Evolutionary conservation across 2,797 vertebrate genomes (phyloP), one percentile per base, ranked within the genome.

Genomic region (Syngnathus rostellatus): DNA sequence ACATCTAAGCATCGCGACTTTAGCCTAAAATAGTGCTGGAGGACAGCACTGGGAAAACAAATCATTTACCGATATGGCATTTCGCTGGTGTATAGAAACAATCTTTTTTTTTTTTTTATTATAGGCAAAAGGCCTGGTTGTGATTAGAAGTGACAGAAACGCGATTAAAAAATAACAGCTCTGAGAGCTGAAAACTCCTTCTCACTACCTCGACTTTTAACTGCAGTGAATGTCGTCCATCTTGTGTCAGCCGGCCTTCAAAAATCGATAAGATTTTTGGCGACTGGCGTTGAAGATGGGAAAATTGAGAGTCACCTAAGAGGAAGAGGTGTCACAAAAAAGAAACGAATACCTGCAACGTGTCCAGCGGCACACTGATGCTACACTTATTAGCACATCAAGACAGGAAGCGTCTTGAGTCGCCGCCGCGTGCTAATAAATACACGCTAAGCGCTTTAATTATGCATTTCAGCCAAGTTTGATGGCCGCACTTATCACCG

Each of bases 391-490:
- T 69, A 55, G 65, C 60, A 77, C 74, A 76, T 23, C 62, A 57
- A 78, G 64, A 72, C 61, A 69, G 40, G 48, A 53, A 70, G 46
- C 74, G 72, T 65, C 60, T 66, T 66, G 62, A 67, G 50, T 79
- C 77, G 72, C 79, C 66, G 76, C 76, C 73, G 74, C 70, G 74
- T 79, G 67, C 75, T 79, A 73, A 78, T 77, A 19, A 71, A 84
- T 81, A 67, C 45, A 81, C 77, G 72, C 74, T 58, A 68, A 73
- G 63, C 39, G 38, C 65, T 75, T 82, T 80, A 81, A 83, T 84
- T 77, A 78, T 84, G 77, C 74, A 79, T 73, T n/a, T 75, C 60
- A 43, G 63, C 45, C 70, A 77, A 70, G 69, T 73, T 73, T 37
- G 62, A 63, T 65, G 57, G 75, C 70, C 67, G 67, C 68, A 63